Evolutionary conservation across 2,797 vertebrate species (phyloP).

Genomic region (Cygnus olor): DNA sequence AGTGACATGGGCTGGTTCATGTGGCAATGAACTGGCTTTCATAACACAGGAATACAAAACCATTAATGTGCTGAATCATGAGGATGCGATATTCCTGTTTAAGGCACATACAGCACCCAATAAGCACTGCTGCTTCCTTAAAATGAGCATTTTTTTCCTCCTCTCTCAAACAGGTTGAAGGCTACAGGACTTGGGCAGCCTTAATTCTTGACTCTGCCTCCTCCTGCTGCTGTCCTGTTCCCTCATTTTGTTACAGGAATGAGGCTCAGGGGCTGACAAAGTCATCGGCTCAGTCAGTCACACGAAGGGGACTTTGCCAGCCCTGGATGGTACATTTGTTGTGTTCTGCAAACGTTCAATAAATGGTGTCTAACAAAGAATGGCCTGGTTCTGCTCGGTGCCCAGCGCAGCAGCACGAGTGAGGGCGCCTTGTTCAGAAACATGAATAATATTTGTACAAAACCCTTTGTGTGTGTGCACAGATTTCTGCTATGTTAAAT

Average conservation of each 20-base stretch:
- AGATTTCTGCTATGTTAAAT: not conserved
- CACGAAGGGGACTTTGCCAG: not conserved
- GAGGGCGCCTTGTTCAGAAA: not conserved
- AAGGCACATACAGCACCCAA: not conserved
- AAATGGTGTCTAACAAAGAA: not conserved
- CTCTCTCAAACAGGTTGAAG: not conserved
- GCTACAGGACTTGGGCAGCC: not conserved
- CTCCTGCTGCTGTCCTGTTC: not conserved
- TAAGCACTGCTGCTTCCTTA: not conserved
- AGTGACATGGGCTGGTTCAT: not conserved
- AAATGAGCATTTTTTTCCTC: not conserved
- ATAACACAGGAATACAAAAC: accelerated
- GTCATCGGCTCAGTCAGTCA: not conserved
- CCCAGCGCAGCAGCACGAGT: not conserved
- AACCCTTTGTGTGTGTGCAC: not conserved
- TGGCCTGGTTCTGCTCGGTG: not conserved
- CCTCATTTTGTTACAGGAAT: not conserved
- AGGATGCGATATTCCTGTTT: not conserved
- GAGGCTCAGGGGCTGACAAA: not conserved
- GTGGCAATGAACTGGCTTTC: not conserved
- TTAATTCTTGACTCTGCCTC: not conserved
- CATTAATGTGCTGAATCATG: not conserved
- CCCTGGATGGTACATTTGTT: accelerated
- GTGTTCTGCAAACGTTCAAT: not conserved
- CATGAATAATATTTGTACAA: not conserved